phyloP scores from a whole-genome alignment of 2,797 vertebrate genomes.

The Nyctalus aviator region DNA sequence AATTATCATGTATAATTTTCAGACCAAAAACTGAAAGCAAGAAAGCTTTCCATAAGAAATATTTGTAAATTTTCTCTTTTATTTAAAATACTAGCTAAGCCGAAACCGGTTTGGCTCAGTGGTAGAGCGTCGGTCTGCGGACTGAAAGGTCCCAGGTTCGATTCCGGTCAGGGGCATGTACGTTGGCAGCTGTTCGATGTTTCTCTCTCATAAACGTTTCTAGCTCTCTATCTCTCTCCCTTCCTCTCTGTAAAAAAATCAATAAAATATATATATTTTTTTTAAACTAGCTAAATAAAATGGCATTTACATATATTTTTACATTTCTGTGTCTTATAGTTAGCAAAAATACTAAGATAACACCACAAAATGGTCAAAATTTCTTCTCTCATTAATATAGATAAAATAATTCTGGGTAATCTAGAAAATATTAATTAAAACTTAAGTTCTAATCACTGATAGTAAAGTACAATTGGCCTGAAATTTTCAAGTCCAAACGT shows the following conservation, averaged over 20 bases:
- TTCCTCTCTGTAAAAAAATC: no score
- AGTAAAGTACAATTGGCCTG: constrained; percentile 13
- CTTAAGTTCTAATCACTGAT: constrained; percentile 5
- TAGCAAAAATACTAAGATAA: constrained; percentile 40
- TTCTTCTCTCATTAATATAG: constrained; percentile 43
- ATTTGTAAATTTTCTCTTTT: constrained; percentile 14
- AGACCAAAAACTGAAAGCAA: constrained; percentile 31
- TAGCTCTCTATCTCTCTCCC: no score
- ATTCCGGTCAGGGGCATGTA: no score
- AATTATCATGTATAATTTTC: constrained; percentile 27
- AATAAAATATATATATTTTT: no score
- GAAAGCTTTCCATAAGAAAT: constrained; percentile 12
- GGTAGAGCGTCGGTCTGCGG: no score
- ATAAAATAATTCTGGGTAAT: constrained; percentile 38
- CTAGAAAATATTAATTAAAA: constrained; percentile 49
- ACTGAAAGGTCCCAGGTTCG: no score
- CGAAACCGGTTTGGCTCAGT: no score
- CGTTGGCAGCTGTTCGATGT: no score
- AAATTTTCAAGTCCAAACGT: constrained; percentile 51
- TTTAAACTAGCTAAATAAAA: constrained; percentile 40
- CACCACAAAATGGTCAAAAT: constrained; percentile 36
- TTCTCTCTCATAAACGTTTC: no score
- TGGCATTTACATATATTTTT: constrained; percentile 9
- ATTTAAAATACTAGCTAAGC: constrained; percentile 39
- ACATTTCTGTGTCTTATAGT: constrained; percentile 1